Base-by-base conservation (phyloP, 1,140 invertebrate species). In the Zaprionus capensis region DNA sequence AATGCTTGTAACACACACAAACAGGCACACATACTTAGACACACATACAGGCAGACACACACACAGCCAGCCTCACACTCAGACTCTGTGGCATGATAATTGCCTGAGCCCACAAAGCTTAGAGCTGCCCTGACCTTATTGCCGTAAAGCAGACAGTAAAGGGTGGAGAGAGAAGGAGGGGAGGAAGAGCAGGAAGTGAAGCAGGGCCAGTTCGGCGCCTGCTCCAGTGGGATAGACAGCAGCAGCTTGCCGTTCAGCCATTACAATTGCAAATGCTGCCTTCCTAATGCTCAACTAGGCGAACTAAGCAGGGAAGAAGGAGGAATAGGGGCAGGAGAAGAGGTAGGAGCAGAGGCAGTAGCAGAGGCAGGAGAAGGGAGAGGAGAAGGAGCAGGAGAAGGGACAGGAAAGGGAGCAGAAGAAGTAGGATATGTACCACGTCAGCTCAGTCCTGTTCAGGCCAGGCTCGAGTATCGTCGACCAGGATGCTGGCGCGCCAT, bases 241-340 rank as follows among this genome's bases (percentile, higher is more conserved):
- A 46, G 41, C 38, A 41, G 36, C 49, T 38, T 41, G 20, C 36
- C 49, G 38, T 38, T 38, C 15, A n/a, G 41, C 70, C 81, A 88
- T 88, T 88, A 85, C 85, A 88, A 88, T 88, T 88, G 84, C 85
- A 88, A 88, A 88, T 88, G 85, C 69, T 88, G 84, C 81, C 84
- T 84, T 12, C 79, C 84, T 76, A 84, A 88, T 84, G 80, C 58
- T 71, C 62, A 86, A 87, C 79, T 87, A 81, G 72, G 80, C 51
- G 49, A 44, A 64, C 49, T 51, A 51, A 56, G n/a, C 41, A 51
- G 46, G 11, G 20, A 7, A 17, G 7, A 20, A 14, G 46, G 20
- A 17, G 15, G 6, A 51, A 7, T 1, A 17, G 17, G 6, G 17
- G 20, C 9, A 31, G 9, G 31, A 31, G 31, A 9, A 17, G 6